These are phyloP conservation scores for Hylaeus anthracinus DNA, from an alignment of 1,140 invertebrate species.

Conservation along the genomic window DNA sequence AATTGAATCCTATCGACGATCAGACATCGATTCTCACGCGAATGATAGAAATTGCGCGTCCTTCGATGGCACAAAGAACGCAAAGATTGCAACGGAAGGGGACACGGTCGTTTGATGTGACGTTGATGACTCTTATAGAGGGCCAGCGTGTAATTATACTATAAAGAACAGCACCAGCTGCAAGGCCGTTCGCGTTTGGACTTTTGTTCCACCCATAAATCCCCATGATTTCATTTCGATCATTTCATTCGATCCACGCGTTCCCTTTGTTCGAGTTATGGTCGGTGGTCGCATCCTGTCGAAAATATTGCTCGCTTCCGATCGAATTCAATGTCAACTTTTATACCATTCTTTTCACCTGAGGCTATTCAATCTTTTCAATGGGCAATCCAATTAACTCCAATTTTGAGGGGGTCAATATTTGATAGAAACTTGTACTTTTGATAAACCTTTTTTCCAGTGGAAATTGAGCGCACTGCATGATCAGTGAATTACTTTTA, in stretches of 20 bases:
- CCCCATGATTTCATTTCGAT: neutral
- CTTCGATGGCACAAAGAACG: neutral
- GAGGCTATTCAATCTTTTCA: too few species aligned
- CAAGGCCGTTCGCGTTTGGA: neutral
- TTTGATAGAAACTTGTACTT: too few species aligned
- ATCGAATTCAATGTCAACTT: neutral
- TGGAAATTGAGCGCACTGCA: too few species aligned
- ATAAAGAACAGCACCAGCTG: neutral
- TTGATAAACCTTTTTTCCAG: too few species aligned
- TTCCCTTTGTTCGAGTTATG: neutral
- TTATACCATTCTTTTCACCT: neutral
- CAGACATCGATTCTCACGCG: neutral
- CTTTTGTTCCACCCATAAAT: neutral
- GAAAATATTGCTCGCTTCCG: neutral
- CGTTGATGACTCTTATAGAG: neutral
- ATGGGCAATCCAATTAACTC: too few species aligned
- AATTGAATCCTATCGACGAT: neutral
- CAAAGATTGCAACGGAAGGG: neutral
- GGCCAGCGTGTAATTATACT: neutral
- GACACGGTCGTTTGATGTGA: neutral
- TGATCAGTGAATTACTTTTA: too few species aligned
- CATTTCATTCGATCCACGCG: too few species aligned
- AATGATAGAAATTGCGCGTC: neutral
- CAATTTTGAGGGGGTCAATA: too few species aligned
- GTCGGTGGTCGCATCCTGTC: neutral